A percentile compares a stretch with the other conserved stretches of the same genome.
These are phyloP conservation scores for Asbolus verrucosus DNA, from an alignment of 1,140 invertebrate species.

Conservation along the genomic window DNA sequence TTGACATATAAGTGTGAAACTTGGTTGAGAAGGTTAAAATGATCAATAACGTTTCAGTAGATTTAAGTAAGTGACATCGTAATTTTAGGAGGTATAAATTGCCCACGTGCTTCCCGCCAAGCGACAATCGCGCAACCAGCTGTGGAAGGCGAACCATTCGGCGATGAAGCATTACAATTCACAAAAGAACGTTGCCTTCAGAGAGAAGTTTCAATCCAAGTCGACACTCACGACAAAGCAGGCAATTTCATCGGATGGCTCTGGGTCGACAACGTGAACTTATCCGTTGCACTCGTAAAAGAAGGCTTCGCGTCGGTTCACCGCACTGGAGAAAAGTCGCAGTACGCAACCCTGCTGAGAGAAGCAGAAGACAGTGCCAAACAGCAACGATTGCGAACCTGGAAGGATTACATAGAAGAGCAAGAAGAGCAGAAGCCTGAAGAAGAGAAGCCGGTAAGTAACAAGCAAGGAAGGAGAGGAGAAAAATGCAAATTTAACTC, in stretches of 20 bases:
- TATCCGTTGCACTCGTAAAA: slow-evolving; percentile 89
- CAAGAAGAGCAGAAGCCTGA: slow-evolving; percentile 70
- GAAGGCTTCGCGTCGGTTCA: slow-evolving; percentile 94
- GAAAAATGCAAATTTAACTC: too few relatives aligned
- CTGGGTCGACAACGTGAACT: slow-evolving; percentile 85
- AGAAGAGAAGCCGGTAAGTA: slow-evolving; percentile 68
- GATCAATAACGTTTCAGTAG: too few relatives aligned
- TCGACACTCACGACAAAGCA: slow-evolving; percentile 94
- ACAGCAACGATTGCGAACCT: slow-evolving; percentile 83
- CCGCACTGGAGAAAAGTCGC: slow-evolving; percentile 89
- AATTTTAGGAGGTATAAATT: slow-evolving; percentile 78
- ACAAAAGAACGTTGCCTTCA: slow-evolving; percentile 92
- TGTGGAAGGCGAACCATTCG: slow-evolving; percentile 87
- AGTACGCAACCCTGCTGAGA: slow-evolving; percentile 81
- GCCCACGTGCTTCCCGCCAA: slow-evolving; percentile 84
- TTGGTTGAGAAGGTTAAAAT: too few relatives aligned
- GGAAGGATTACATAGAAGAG: slow-evolving; percentile 85
- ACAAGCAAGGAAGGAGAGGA: too few relatives aligned
- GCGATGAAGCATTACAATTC: slow-evolving; percentile 91
- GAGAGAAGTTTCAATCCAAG: slow-evolving; percentile 93
- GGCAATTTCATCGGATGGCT: slow-evolving; percentile 98
- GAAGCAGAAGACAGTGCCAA: slow-evolving; percentile 94
- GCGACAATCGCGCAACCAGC: slow-evolving; percentile 75
- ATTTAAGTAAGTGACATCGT: too few relatives aligned
- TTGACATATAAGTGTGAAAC: too few relatives aligned